Base-by-base conservation (phyloP, 2,113 vertebrate species). In the Polypterus bichir region DNA sequence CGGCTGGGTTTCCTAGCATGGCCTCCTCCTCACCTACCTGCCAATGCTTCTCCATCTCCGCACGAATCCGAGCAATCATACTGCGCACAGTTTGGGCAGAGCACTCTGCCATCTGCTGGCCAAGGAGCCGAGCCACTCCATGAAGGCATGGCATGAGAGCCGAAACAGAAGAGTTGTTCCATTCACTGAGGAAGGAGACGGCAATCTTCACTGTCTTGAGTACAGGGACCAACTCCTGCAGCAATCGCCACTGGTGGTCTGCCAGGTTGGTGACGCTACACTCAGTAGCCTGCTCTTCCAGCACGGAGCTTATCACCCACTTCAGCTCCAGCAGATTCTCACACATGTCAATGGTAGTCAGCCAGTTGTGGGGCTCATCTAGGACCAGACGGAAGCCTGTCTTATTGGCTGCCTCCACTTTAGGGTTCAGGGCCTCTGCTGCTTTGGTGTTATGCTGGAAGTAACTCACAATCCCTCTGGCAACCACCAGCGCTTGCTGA, bases 201-300 rank as follows among this genome's bases (percentile, higher is more conserved):
- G 75, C 80, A 1, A 85, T 79, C 65, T 74, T 75, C 1, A 85
- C 60, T 0, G 77, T 77, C 70, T 70, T 74, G 62, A 85, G 64
- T 46, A 82, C 74, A 0, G 74, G 71, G 3, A 81, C 71, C 53
- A 83, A 60, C 27, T 85, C 81, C 48, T 83, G 81, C 47, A 85
- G 10, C 27, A 85, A 71, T 46, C 80, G 79, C 82, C 82, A 85
- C 66, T 83, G 81, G 61, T 76, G 76, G n/a, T 82, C 77, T 0
- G 79, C 76, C 64, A 85, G 46, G 48, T 77, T 76, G 27, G 65
- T 67, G 4, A 70, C 66, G 0, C 52, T 49, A 0, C 1, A 2
- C 0, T 47, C 1, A 3, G 64, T 75, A 44, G 74, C 73, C 5
- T 74, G 72, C n/a, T 81, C 81, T 45, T 83, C 81, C 62, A 84